Evolutionary conservation across 23 tunicate genomes (phyloP).

Genomic region (Ascidia mentula): DNA sequence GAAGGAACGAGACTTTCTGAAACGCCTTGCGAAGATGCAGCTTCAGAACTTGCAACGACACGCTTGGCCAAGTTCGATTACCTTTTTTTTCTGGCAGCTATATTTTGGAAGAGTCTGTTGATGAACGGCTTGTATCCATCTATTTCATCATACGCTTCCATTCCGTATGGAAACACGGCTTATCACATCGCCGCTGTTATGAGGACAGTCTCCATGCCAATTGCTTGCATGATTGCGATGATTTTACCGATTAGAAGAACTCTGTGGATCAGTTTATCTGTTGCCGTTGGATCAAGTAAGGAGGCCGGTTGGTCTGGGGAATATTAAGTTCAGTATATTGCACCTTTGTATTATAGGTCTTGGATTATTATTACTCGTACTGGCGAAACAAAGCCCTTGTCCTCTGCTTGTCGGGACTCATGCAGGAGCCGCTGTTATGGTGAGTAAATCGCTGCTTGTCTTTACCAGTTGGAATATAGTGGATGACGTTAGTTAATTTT

Average conservation of each 20-base stretch:
- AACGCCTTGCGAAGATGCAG: neutral
- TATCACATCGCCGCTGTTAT: slow-evolving; percentile 58
- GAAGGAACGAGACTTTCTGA: no score
- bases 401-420: no score
- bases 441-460: no score
- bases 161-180: slow-evolving; percentile 59
- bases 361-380: no score
- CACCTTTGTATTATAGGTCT: no score
- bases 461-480: no score
- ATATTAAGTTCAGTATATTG: no score
- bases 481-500: no score
- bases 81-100: slow-evolving; percentile 42
- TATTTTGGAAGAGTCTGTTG: slow-evolving; percentile 31
- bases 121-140: slow-evolving; percentile 71
- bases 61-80: slow-evolving; percentile 5
- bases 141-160: slow-evolving; percentile 63
- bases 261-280: slow-evolving; percentile 28
- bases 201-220: slow-evolving; percentile 66
- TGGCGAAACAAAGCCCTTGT: no score
- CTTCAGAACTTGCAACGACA: neutral
- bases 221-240: slow-evolving; percentile 71
- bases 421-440: no score
- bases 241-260: slow-evolving; percentile 43
- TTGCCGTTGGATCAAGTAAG: slow-evolving; percentile 43
- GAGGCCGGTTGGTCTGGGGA: no score